Percentiles rank a stretch among this genome's conserved stretches.
Conservation (phyloP, 2,113 vertebrate genomes). For the Phylloscopus whistleri region DNA sequence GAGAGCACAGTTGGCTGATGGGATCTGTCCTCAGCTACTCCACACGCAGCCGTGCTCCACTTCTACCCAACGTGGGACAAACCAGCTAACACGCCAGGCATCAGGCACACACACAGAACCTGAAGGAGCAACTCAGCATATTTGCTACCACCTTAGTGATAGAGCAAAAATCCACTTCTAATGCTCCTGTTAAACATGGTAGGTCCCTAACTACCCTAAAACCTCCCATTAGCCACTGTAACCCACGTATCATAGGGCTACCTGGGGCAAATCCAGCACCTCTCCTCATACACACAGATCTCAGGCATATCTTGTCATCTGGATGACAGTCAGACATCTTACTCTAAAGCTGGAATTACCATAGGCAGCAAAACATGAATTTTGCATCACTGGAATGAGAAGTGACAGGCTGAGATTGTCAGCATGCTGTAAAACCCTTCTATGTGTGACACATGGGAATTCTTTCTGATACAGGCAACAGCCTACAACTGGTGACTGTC, state of each 20-base stretch:
- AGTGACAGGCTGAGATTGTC: background rate
- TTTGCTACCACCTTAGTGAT: background rate
- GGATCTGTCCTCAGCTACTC: background rate
- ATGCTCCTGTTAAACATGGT: background rate
- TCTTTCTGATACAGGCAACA: background rate
- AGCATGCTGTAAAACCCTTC: background rate
- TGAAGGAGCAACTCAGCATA: background rate
- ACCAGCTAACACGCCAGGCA: background rate
- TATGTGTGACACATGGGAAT: background rate
- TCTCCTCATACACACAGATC: fast-evolving
- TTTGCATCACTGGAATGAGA: background rate
- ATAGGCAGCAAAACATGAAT: background rate
- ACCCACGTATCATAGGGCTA: background rate
- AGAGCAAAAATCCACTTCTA: background rate
- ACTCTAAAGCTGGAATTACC: background rate
- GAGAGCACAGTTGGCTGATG: background rate
- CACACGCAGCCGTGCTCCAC: background rate
- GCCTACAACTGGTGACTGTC: background rate
- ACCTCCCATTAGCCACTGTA: background rate
- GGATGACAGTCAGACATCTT: background rate
- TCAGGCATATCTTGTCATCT: background rate
- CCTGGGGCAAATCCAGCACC: background rate
- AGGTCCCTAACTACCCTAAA: background rate
- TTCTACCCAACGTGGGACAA: background rate
- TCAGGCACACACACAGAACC: too few relatives aligned